Evolutionary conservation across 2,113 vertebrate genomes (phyloP).

Genomic region (Cisticola juncidis): DNA sequence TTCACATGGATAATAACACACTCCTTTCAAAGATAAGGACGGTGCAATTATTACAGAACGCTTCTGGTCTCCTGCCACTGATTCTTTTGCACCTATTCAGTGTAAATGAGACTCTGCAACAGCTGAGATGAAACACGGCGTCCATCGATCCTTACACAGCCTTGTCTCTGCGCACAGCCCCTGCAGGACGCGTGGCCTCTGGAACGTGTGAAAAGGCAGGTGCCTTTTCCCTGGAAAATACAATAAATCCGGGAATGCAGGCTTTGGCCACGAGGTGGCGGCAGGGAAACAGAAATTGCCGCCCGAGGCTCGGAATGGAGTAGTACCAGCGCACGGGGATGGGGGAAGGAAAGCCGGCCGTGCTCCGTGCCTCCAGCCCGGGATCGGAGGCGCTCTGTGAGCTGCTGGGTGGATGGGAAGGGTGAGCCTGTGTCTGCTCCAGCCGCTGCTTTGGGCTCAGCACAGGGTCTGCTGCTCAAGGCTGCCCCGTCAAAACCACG

Average conservation of each 20-base stretch:
- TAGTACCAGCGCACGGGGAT: accelerated
- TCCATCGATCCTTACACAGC: neutral
- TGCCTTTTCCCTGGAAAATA: neutral
- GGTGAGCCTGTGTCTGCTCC: neutral
- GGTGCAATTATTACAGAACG: neutral
- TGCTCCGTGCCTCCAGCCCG: neutral
- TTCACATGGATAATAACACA: neutral
- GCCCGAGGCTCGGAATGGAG: neutral
- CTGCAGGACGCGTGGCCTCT: neutral
- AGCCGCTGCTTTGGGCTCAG: neutral
- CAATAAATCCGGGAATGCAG: neutral
- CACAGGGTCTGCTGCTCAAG: neutral
- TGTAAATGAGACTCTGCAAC: neutral
- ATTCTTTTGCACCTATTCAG: neutral
- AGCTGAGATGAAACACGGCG: neutral
- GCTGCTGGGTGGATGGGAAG: neutral
- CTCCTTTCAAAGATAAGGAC: neutral
- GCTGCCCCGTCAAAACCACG: accelerated
- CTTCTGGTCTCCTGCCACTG: neutral
- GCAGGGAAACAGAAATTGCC: conserved; percentile 68
- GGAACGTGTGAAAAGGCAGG: neutral
- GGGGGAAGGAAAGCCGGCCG: neutral
- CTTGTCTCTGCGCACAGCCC: accelerated
- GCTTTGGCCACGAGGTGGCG: conserved; percentile 74
- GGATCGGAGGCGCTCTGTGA: neutral